Conservation (phyloP, 2,888 invertebrate species). For the Pemphredon lugubris region DNA sequence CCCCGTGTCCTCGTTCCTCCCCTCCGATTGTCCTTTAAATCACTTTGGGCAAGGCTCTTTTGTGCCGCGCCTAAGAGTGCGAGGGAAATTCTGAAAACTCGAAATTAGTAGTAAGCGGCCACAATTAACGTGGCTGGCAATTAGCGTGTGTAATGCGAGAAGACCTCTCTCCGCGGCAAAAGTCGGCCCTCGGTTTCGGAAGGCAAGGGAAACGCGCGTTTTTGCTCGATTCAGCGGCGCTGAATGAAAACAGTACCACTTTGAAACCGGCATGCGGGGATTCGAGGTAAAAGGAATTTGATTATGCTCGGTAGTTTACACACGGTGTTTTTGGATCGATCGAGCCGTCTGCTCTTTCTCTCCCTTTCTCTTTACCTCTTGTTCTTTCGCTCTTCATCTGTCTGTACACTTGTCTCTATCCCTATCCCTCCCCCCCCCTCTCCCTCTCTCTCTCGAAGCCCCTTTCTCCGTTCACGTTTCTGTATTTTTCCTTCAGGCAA, state of each 20-base stretch:
- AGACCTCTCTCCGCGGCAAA: conserved; percentile 12
- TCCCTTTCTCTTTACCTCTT: conserved; percentile 6
- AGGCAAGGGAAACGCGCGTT: conserved; percentile 19
- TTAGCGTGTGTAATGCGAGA: conserved; percentile 38
- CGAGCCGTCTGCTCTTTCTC: conserved; percentile 55
- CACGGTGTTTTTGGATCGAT: conserved; percentile 67
- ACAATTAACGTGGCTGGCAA: conserved; percentile 49
- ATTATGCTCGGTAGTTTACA: conserved; percentile 68
- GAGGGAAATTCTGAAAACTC: background rate
- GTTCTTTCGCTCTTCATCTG: conserved; percentile 8
- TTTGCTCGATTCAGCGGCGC: conserved; percentile 40
- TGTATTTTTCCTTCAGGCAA: conserved; percentile 8
- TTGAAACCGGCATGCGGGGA: conserved; percentile 49
- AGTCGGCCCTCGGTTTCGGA: conserved; percentile 19
- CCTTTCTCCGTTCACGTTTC: conserved; percentile 8
- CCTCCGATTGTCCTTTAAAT: background rate
- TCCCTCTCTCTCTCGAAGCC: conserved; percentile 16
- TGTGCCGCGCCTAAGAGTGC: background rate
- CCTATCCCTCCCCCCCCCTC: conserved; percentile 31
- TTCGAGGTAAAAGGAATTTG: conserved; percentile 65
- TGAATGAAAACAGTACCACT: conserved; percentile 61
- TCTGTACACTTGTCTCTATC: conserved; percentile 14
- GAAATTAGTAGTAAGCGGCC: conserved; percentile 44
- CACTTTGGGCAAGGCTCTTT: background rate
- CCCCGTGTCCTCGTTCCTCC: background rate